Percentiles rank a stretch among this genome's conserved stretches.
Evolutionary conservation across 2,113 vertebrate species (phyloP).

Genomic region (Hydrolagus affinis): DNA sequence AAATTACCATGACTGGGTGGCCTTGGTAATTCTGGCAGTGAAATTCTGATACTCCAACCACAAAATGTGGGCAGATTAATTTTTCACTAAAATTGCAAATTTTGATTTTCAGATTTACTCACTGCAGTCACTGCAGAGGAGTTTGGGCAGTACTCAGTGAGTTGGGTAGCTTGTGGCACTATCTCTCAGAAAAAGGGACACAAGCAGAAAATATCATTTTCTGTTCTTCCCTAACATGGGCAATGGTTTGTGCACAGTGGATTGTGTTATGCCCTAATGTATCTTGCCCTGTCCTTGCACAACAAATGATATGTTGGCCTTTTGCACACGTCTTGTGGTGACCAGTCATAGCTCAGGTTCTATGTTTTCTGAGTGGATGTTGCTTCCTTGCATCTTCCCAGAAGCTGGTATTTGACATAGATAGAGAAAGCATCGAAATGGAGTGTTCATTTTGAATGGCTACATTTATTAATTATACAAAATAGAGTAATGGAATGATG

Average conservation of each 20-base stretch:
- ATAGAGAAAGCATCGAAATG: too few species aligned
- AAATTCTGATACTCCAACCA: slow-evolving; percentile 16
- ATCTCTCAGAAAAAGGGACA: background rate
- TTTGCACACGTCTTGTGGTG: background rate
- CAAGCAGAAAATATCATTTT: background rate
- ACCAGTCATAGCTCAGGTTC: background rate
- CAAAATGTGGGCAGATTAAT: slow-evolving; percentile 31
- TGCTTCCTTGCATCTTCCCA: too few species aligned
- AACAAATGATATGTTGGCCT: too few species aligned
- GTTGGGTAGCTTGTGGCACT: background rate
- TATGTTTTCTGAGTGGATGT: background rate
- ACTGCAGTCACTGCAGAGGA: background rate
- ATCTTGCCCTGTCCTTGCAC: too few species aligned
- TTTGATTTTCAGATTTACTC: slow-evolving; percentile 3
- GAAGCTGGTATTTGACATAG: too few species aligned
- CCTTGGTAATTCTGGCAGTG: slow-evolving; percentile 25
- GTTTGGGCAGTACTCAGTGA: background rate
- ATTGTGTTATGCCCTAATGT: too few species aligned
- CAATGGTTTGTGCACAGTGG: too few species aligned
- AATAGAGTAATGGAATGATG: too few species aligned
- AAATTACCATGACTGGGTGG: slow-evolving; percentile 21
- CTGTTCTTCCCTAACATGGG: background rate
- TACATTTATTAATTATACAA: too few species aligned
- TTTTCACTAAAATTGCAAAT: slow-evolving; percentile 30
- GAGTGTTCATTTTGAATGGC: too few species aligned